Percentiles rank a stretch among this genome's conserved stretches.
phyloP scores from a whole-genome alignment of 2,113 vertebrate species.

The Phaetusa simplex region DNA sequence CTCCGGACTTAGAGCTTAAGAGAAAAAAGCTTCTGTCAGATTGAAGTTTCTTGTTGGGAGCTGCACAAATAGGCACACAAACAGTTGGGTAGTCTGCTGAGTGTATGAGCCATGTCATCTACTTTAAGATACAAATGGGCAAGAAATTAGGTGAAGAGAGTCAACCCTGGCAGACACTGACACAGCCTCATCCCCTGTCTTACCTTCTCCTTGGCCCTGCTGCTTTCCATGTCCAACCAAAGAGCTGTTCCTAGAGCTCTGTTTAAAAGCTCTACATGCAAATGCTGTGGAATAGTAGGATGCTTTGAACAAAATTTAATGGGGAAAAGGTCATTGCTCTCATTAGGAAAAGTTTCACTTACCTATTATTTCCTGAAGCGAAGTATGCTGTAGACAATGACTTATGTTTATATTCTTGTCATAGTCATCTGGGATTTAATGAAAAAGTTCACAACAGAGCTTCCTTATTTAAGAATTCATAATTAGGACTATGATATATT shows the following conservation, averaged over 20 bases:
- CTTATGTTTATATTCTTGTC: background rate
- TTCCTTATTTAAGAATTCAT: background rate
- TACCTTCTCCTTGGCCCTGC: background rate
- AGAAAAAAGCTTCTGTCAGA: background rate
- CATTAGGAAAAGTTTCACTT: background rate
- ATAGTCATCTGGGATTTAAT: background rate
- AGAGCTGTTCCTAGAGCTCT: background rate
- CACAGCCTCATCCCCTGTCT: rapidly evolving
- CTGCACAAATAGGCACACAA: background rate
- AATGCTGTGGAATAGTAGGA: background rate
- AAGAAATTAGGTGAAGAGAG: background rate
- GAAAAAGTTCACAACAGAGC: background rate
- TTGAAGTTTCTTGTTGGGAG: background rate
- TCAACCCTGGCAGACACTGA: background rate
- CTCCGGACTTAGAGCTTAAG: background rate
- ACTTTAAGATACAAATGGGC: background rate
- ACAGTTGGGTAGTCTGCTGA: background rate
- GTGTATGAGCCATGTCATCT: background rate
- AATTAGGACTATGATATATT: background rate
- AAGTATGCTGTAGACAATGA: background rate
- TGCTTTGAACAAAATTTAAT: background rate
- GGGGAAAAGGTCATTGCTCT: background rate
- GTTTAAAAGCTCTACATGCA: background rate
- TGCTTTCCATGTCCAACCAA: background rate
- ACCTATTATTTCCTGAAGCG: background rate